Evolutionary conservation across 1,140 invertebrate species (phyloP).

Genomic region (Lordiphosa mommai): DNA sequence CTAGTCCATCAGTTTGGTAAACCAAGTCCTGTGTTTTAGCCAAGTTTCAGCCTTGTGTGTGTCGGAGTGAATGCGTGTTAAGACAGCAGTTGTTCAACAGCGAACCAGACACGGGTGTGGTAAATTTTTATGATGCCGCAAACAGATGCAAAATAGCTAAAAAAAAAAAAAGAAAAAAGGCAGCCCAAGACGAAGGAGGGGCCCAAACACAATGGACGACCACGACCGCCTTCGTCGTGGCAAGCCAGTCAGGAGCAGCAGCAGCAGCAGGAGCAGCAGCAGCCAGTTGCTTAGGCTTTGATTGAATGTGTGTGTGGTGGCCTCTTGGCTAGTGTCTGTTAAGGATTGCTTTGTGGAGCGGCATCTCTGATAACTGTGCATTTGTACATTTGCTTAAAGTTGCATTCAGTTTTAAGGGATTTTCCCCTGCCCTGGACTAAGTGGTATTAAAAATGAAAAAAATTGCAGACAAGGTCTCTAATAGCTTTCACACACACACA

Average conservation of each 20-base stretch:
- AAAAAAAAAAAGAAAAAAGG: conserved; percentile 36
- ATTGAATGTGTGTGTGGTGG: conserved; percentile 5
- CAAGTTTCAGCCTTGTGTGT: neutral
- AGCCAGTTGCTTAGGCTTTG: conserved; percentile 55
- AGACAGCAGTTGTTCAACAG: conserved; percentile 67
- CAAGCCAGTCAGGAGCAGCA: conserved; percentile 34
- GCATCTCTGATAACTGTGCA: neutral
- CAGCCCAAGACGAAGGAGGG: conserved; percentile 21
- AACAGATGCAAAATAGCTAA: conserved; percentile 75
- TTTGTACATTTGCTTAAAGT: conserved; percentile 30
- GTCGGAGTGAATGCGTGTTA: conserved; percentile 47
- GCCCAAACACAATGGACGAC: conserved; percentile 46
- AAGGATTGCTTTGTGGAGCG: neutral
- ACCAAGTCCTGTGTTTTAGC: too few species aligned
- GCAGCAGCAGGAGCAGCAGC: conserved; percentile 49
- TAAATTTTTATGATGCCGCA: conserved; percentile 77
- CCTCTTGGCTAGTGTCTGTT: conserved; percentile 3
- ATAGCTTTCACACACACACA: conserved; percentile 60
- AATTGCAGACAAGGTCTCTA: conserved; percentile 67
- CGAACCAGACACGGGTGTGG: conserved; percentile 70
- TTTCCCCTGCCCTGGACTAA: conserved; percentile 31
- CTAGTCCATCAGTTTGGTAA: too few species aligned
- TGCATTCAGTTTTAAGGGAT: conserved; percentile 61
- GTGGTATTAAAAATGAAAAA: conserved; percentile 60
- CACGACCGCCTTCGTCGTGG: conserved; percentile 4